phyloP scores from a whole-genome alignment of 2,797 vertebrate species.

The Pseudopleuronectes americanus region DNA sequence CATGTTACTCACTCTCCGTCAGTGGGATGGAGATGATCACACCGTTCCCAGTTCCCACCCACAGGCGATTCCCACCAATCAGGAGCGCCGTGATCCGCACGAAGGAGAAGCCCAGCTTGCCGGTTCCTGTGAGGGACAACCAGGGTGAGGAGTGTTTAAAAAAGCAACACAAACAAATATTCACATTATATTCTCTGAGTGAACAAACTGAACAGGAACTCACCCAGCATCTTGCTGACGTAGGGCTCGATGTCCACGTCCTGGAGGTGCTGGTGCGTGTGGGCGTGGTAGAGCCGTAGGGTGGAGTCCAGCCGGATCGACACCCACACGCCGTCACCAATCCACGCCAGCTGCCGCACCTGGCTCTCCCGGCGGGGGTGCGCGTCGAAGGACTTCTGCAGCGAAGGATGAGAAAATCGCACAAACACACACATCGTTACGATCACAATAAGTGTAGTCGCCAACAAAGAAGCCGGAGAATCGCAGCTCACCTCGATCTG shows the following conservation, averaged over 20 bases:
- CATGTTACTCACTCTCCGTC: slow-evolving; percentile 90
- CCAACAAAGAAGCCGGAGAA: rapidly evolving
- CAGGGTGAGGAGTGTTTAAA: no score
- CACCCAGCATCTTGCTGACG: slow-evolving; percentile 99
- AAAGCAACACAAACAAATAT: no score
- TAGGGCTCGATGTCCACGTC: slow-evolving; percentile 99
- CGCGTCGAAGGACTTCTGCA: slow-evolving; percentile 95
- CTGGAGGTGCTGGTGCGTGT: slow-evolving; percentile 96
- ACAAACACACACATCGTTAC: no score
- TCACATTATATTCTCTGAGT: no score
- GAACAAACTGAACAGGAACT: slow-evolving; percentile 36
- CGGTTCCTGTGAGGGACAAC: slow-evolving; percentile 85
- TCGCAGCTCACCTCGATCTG: slow-evolving; percentile 89
- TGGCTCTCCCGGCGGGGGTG: slow-evolving; percentile 97
- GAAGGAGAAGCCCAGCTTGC: slow-evolving; percentile 98
- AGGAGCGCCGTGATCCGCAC: slow-evolving; percentile 97
- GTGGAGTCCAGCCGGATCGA: slow-evolving; percentile 97
- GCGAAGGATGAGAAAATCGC: neutral
- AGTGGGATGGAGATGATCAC: slow-evolving; percentile 98
- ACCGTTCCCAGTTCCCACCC: slow-evolving; percentile 97
- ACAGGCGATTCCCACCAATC: slow-evolving; percentile 96
- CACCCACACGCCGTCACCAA: slow-evolving; percentile 97
- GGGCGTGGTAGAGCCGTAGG: slow-evolving; percentile 93
- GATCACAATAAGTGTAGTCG: neutral
- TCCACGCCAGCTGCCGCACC: slow-evolving; percentile 96